phyloP scores from a whole-genome alignment of 2,797 vertebrate species.

The Artibeus jamaicensis region DNA sequence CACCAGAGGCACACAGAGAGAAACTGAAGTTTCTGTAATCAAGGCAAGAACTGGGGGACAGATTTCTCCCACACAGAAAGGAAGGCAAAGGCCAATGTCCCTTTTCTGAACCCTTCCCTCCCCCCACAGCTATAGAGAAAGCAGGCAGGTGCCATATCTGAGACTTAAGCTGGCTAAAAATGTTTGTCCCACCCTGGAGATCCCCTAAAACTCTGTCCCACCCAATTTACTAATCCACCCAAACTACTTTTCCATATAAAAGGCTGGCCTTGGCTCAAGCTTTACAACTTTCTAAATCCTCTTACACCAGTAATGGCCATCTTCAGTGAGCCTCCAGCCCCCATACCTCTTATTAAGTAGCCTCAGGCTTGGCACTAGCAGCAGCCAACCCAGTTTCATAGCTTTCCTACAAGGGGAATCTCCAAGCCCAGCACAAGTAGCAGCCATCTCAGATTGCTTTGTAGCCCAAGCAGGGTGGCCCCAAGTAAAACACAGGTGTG shows the following conservation, averaged over 20 bases:
- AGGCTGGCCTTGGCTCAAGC: neutral
- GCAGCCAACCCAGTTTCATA: neutral
- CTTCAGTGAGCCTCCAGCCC: neutral
- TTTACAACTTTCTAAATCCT: neutral
- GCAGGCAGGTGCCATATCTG: neutral
- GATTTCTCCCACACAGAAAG: neutral
- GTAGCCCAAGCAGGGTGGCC: neutral
- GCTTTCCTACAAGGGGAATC: neutral
- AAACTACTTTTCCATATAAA: neutral
- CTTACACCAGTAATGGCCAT: neutral
- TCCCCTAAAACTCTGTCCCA: neutral
- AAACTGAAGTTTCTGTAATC: neutral
- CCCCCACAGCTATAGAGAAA: too few relatives aligned
- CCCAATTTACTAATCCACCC: neutral
- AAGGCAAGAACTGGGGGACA: neutral
- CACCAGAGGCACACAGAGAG: neutral
- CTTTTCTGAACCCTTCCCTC: too few relatives aligned
- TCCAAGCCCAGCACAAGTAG: neutral
- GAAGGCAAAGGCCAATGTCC: neutral
- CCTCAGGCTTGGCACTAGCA: neutral
- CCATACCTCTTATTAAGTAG: neutral
- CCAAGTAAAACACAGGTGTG: neutral
- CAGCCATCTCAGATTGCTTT: neutral
- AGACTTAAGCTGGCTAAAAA: neutral
- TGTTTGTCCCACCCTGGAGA: neutral